Percentiles rank a stretch among this genome's conserved stretches.
phyloP scores from a whole-genome alignment of 2,797 vertebrate species.

The Toxotes lorentzi region DNA sequence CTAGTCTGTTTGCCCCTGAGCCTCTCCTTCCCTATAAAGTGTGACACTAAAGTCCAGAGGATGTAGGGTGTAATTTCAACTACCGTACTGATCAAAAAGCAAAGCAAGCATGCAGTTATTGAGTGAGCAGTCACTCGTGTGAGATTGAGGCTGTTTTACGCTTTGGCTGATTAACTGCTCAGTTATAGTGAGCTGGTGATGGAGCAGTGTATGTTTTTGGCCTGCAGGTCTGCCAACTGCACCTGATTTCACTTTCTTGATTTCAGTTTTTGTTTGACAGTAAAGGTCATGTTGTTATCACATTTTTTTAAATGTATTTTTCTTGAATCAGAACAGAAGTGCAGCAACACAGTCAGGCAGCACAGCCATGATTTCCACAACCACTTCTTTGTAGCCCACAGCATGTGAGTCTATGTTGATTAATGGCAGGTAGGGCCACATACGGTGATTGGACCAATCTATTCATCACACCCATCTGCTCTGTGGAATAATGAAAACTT shows the following conservation, averaged over 20 bases:
- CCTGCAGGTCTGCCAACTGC: slow-evolving; percentile 9
- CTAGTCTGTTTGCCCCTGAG: slow-evolving; percentile 17
- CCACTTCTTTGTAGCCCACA: slow-evolving; percentile 35
- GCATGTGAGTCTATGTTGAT: slow-evolving; percentile 61
- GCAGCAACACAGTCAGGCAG: not conserved
- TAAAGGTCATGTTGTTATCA: slow-evolving; percentile 26
- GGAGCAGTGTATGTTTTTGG: not conserved
- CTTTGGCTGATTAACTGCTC: not conserved
- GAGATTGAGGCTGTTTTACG: slow-evolving; percentile 11
- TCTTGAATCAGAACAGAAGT: not conserved
- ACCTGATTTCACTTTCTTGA: slow-evolving; percentile 10
- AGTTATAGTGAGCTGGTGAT: slow-evolving; percentile 13
- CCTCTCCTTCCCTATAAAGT: slow-evolving; percentile 7
- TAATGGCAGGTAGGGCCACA: slow-evolving; percentile 60
- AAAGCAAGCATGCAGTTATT: slow-evolving; percentile 25
- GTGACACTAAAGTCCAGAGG: slow-evolving; percentile 11
- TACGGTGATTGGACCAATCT: slow-evolving; percentile 60
- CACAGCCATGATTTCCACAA: slow-evolving; percentile 17
- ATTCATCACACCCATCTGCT: slow-evolving; percentile 77
- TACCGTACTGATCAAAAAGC: not conserved
- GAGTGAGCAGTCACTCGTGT: slow-evolving; percentile 37
- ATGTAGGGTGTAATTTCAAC: slow-evolving; percentile 29
- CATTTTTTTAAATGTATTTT: not conserved
- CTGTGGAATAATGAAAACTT: slow-evolving; percentile 67
- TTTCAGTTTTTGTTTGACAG: slow-evolving; percentile 4